Percentiles rank a stretch among this genome's conserved stretches.
These are phyloP conservation scores for Dinomys branickii DNA, from an alignment of 2,113 vertebrate species.

Conservation along the genomic window DNA sequence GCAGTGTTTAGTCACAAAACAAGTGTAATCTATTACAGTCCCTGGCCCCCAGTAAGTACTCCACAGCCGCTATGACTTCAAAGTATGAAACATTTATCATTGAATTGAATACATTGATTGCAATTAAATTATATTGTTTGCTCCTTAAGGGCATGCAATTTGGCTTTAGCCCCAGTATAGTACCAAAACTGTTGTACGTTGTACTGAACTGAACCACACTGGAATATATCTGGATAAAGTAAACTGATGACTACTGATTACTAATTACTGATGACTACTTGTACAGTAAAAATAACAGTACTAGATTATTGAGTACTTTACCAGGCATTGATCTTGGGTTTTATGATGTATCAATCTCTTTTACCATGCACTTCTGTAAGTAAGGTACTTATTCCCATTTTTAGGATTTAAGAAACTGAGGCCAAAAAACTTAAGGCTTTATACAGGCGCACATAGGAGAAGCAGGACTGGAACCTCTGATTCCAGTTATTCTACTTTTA, in stretches of 20 bases:
- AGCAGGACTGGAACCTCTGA: not conserved
- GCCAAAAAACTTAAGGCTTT: not conserved
- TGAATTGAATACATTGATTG: not conserved
- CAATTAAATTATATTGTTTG: slow-evolving; percentile 12
- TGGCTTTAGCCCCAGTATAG: not conserved
- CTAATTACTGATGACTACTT: not conserved
- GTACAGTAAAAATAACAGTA: not conserved
- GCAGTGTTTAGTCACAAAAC: not conserved
- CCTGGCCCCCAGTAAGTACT: not conserved
- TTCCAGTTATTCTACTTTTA: not conserved
- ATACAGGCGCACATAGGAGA: not conserved
- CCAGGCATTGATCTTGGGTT: not conserved
- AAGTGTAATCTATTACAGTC: not conserved
- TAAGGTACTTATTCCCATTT: not conserved
- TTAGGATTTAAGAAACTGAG: not conserved
- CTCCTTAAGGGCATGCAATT: not conserved
- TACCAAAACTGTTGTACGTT: not conserved
- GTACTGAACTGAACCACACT: not conserved
- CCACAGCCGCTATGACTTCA: not conserved
- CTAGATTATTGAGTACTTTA: not conserved
- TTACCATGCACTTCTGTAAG: not conserved
- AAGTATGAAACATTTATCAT: not conserved
- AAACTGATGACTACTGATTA: not conserved
- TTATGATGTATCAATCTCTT: not conserved
- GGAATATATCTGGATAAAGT: not conserved